Base-by-base conservation (phyloP, 2,113 vertebrate genomes). In the Etheostoma cragini region DNA sequence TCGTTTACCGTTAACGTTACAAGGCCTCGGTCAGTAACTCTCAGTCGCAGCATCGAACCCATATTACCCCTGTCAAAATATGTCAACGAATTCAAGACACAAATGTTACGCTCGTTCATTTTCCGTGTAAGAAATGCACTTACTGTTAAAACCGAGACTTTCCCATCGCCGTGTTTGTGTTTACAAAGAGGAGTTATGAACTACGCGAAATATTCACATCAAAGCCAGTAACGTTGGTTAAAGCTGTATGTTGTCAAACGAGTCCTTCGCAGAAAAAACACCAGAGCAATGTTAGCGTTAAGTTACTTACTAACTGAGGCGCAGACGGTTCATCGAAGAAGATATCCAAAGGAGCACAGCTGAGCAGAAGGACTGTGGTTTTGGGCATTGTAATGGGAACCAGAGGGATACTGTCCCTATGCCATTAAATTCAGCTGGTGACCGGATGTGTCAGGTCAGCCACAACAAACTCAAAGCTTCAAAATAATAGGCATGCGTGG, bases 1-100 rank as follows among this genome's bases (percentile, higher is more conserved):
- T 58, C 72, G 21, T 47, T 8, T 8, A 6, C 12, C 65, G 47
- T 7, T 65, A 26, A 16, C 24, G 58, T 17, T 4, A n/a, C 60
- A 8, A 87, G 91, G 89, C 91, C 91, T 69, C 75, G 46, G 69
- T 49, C 65, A 33, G 30, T 47, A 10, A 62, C 21, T 66, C 70
- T 30, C 30, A 14, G 24, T 17, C 5, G 30, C 14, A 60, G 50
- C 64, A 52, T 46, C 45, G 30, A 21, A n/a, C 50, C 54, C 17
- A 22, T 50, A 69, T 49, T 15, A 22, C 4, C 38, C 10, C 30
- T 3, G 35, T 30, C 3, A 7, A 47, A 62, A 66, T 22, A 50
- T 60, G 54, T 70, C 5, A 53, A 17, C 10, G 21, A 50, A 22
- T 53, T 38, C 7, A 21, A 65, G 3, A 35, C 16, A 47, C 57